Percentiles rank a stretch among this genome's conserved stretches.
Conservation (phyloP, 1,140 invertebrate genomes). For the Diplogasteroides magnus region DNA sequence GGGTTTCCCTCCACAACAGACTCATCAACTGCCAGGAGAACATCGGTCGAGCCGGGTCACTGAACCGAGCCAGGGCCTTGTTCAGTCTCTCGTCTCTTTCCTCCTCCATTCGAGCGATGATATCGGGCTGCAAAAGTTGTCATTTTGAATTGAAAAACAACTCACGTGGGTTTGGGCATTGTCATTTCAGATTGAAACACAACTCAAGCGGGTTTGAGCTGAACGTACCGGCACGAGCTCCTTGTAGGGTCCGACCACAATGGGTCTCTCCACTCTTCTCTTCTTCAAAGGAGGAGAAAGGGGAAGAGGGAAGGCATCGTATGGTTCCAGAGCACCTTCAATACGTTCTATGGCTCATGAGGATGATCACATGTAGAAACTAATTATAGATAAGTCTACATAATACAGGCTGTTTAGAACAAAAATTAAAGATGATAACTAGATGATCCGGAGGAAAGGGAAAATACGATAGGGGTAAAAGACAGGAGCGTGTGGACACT, state of each 20-base stretch:
- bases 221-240: slow-evolving; percentile 12
- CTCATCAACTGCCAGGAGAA: neutral
- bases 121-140: neutral
- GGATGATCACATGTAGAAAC: no score
- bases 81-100: slow-evolving; percentile 12
- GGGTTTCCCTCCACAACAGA: neutral
- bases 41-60: neutral
- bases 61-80: slow-evolving; percentile 7
- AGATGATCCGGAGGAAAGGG: no score
- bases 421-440: no score
- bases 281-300: slow-evolving; percentile 24
- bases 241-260: slow-evolving; percentile 7
- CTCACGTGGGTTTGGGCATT: neutral
- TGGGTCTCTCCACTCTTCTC: neutral
- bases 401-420: no score
- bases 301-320: neutral
- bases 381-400: no score
- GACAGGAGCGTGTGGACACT: no score
- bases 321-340: neutral
- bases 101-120: neutral
- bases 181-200: neutral
- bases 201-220: neutral
- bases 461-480: no score
- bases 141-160: no score
- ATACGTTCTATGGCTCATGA: no score